These are phyloP conservation scores for Tetragonula carbonaria DNA, from an alignment of 2,888 invertebrate species.

Conservation along the genomic window DNA sequence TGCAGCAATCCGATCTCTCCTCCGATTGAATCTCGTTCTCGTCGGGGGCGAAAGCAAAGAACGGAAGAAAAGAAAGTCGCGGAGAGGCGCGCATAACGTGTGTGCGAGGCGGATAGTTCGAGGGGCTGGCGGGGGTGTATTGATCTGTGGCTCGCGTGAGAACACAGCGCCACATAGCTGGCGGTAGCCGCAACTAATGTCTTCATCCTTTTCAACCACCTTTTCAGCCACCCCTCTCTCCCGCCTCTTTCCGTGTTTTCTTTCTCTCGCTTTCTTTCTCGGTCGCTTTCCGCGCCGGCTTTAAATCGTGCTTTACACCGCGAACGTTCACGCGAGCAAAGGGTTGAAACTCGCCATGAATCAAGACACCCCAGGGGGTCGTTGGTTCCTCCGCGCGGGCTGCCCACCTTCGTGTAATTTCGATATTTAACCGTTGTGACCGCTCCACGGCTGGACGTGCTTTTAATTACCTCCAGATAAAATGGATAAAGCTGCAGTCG, in stretches of 20 bases:
- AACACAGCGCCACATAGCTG: constrained; percentile 80
- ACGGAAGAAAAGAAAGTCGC: constrained; percentile 46
- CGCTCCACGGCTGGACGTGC: constrained; percentile 18
- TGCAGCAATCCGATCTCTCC: constrained; percentile 4
- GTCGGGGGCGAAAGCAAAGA: not conserved
- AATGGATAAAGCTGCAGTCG: not conserved
- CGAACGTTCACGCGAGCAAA: constrained; percentile 72
- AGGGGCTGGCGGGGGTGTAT: constrained; percentile 74
- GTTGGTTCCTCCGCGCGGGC: constrained; percentile 63
- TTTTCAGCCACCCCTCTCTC: constrained; percentile 48
- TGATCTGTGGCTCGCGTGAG: constrained; percentile 80
- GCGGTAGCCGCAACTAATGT: constrained; percentile 78
- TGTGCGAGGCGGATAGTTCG: constrained; percentile 59
- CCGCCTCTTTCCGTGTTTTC: constrained; percentile 20
- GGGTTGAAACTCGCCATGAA: constrained; percentile 68
- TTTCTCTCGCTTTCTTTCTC: constrained; percentile 4
- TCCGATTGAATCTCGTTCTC: constrained; percentile 29
- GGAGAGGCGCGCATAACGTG: constrained; percentile 65
- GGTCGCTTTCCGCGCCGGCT: constrained; percentile 20
- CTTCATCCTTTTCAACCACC: constrained; percentile 76
- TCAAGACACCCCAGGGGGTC: constrained; percentile 71
- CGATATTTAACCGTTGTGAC: constrained; percentile 55
- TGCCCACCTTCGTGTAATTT: constrained; percentile 58
- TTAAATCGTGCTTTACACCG: constrained; percentile 67
- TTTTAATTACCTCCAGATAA: constrained; percentile 44